Conservation (phyloP, 2,888 invertebrate species). For the Drosophila siamana region DNA sequence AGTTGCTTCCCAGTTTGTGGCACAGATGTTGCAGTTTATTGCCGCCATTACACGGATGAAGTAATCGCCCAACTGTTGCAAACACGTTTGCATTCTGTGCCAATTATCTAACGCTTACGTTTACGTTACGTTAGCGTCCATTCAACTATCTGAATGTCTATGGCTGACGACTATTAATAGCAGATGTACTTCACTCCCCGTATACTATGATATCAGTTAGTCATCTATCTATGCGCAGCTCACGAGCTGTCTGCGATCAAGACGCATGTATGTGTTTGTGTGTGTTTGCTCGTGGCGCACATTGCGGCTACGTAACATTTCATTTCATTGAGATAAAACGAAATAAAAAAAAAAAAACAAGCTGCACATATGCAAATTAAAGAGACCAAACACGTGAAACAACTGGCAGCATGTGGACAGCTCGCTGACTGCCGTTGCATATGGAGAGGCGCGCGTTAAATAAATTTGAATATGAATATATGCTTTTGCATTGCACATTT, state of each 20-base stretch:
- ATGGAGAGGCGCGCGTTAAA: no score
- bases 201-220: no score
- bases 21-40: background rate
- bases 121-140: no score
- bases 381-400: conserved; percentile 52
- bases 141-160: background rate
- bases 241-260: conserved; percentile 36
- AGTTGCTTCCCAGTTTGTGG: no score
- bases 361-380: conserved; percentile 48
- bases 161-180: conserved; percentile 3
- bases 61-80: conserved; percentile 3
- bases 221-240: conserved; percentile 7
- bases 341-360: no score
- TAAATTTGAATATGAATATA: background rate
- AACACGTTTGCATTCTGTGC: background rate
- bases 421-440: no score
- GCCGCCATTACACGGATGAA: background rate
- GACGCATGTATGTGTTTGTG: no score
- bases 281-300: no score
- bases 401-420: no score
- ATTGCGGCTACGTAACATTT: conserved; percentile 57
- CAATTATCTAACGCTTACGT: conserved; percentile 3
- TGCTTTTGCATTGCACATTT: conserved; percentile 23
- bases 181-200: no score
- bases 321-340: conserved; percentile 12